Base-by-base conservation (phyloP, 2,888 invertebrate species). In the Chrysolina oricalcia region DNA sequence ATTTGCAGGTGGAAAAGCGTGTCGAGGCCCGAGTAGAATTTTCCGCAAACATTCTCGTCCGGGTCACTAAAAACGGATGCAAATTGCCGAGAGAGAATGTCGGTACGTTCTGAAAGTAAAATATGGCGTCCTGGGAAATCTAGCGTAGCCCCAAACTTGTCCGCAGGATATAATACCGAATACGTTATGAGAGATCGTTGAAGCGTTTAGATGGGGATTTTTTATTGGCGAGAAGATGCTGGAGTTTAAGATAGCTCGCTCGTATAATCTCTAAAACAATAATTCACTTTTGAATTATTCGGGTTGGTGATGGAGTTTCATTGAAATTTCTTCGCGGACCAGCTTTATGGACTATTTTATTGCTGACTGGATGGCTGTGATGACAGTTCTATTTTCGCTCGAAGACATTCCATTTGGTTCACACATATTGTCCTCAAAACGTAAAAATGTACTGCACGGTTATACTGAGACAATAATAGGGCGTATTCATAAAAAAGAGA, bases 91-190 rank as follows among this genome's bases (percentile, higher is more conserved):
- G 71, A 76, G 73, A 70, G 73, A 71, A 73, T 70, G 76, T 69
- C 69, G 75, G 69, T 66, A 65, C 77, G 81, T 86, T 85, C 83
- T 83, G 81, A 83, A 84, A 85, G 85, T 84, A 85, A 85, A 85
- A 86, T 85, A 84, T 80, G 78, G 80, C 82, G 81, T 85, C 85
- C 82, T 77, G 86, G 85, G 85, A 86, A 85, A 85, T 85, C 85
- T 85, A 83, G 63, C 67, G 69, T 56, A 59, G 70, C 70, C 72
- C 64, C 56, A 41, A 74, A 77, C 68, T 77, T 75, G 72, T 82
- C 81, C 81, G 77, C 80, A 78, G 81, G 82, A 81, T 83, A 81
- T 83, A 71, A 77, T 77, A 77, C 73, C 66, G 73, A 75, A 75
- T 75, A 65, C 72, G 74, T 74, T 75, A 72, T 65, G 72, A 65